phyloP scores from a whole-genome alignment of 2,113 vertebrate species.

The Meles meles region DNA sequence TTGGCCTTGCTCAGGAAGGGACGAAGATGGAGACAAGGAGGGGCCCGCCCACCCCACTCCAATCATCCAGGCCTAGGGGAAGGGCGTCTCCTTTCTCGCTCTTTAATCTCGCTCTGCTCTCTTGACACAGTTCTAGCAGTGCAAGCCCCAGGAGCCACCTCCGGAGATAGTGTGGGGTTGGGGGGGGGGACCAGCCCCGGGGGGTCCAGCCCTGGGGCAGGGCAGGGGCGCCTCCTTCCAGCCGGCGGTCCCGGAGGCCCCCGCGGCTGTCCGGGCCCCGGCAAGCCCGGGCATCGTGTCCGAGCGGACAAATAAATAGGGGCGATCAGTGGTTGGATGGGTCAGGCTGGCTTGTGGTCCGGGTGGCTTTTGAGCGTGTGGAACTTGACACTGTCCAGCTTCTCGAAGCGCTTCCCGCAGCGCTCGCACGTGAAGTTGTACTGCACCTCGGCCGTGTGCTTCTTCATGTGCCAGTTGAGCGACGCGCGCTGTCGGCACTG shows the following conservation, averaged over 20 bases:
- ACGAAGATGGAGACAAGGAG: background rate
- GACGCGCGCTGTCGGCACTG: conserved; percentile 94
- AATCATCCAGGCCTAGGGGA: conserved; percentile 39
- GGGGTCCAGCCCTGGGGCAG: background rate
- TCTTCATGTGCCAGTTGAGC: conserved; percentile 97
- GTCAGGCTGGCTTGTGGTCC: conserved; percentile 85
- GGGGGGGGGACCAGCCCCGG: background rate
- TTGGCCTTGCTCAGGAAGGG: background rate
- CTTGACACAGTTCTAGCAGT: conserved; percentile 44
- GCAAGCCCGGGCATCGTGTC: background rate
- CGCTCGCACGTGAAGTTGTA: conserved; percentile 94
- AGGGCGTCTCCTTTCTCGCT: conserved; percentile 50
- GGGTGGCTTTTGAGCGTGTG: conserved; percentile 94
- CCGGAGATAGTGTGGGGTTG: background rate
- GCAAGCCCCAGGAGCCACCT: conserved; percentile 22
- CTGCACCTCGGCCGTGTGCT: conserved; percentile 89
- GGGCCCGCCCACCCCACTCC: background rate
- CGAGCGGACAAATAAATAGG: conserved; percentile 70
- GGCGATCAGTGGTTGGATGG: background rate
- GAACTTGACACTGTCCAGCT: conserved; percentile 93
- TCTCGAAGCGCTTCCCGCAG: conserved; percentile 93
- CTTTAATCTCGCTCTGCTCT: conserved; percentile 69
- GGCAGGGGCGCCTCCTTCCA: conserved; percentile 25
- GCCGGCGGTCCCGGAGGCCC: conserved; percentile 15
- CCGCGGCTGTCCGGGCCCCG: background rate